phyloP scores from a whole-genome alignment of 2,113 vertebrate genomes.

The Taxidea taxus region DNA sequence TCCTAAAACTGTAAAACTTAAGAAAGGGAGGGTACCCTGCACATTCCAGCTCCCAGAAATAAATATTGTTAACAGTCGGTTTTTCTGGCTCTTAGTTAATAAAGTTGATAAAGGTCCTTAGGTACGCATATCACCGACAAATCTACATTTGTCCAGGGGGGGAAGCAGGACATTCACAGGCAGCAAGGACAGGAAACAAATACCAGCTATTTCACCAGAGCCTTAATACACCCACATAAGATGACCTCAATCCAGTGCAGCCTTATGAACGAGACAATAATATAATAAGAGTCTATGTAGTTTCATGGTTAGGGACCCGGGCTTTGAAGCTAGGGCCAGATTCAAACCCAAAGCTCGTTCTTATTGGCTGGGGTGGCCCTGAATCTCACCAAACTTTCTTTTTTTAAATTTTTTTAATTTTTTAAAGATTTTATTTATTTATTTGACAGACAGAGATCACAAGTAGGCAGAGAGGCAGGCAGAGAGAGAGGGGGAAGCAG shows the following conservation, averaged over 20 bases:
- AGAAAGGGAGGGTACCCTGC: neutral
- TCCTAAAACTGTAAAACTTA: neutral
- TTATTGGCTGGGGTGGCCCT: neutral
- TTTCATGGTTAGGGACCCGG: neutral
- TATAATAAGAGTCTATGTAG: neutral
- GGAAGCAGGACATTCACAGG: neutral
- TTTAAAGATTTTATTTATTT: too few relatives aligned
- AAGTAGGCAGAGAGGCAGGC: too few relatives aligned
- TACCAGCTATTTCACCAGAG: neutral
- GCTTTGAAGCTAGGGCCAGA: neutral
- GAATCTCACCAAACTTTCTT: neutral
- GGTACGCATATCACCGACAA: neutral
- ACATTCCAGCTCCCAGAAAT: neutral
- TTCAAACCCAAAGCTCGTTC: neutral
- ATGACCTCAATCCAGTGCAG: neutral
- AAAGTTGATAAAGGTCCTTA: neutral
- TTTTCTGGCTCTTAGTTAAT: neutral
- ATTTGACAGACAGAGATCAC: too few relatives aligned
- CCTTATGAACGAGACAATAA: accelerated
- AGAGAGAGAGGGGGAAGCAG: too few relatives aligned
- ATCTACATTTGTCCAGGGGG: neutral
- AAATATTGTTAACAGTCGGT: neutral
- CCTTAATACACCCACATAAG: neutral
- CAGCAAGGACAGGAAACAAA: neutral
- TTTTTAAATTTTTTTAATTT: too few relatives aligned